Conservation (phyloP, 1,140 invertebrate genomes). For the Hydropsyche tenuis region DNA sequence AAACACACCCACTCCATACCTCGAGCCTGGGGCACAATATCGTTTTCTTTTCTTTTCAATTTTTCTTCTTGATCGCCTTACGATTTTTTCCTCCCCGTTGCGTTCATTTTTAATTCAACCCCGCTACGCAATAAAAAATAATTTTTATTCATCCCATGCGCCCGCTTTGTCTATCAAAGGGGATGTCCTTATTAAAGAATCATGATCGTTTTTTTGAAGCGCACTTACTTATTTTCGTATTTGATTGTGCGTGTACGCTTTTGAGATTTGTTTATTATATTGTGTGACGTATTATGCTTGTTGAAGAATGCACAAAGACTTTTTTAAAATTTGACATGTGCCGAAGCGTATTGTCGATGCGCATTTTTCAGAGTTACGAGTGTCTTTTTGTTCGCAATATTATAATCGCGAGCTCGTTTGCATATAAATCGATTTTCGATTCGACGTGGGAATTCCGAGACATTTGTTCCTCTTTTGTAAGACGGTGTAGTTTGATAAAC, state of each 20-base stretch:
- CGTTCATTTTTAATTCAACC: conserved; percentile 45
- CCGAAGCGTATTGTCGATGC: too few species aligned
- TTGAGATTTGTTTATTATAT: too few species aligned
- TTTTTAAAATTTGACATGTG: too few species aligned
- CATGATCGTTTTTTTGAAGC: conserved; percentile 34
- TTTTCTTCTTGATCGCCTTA: conserved; percentile 45
- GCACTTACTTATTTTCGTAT: conserved; percentile 1
- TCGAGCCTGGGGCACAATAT: conserved; percentile 39
- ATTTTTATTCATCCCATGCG: conserved; percentile 4
- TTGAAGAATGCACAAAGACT: too few species aligned
- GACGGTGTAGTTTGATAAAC: background rate
- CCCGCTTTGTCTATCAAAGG: conserved; percentile 41
- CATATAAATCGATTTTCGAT: background rate
- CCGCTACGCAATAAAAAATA: conserved; percentile 31
- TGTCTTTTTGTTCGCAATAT: too few species aligned
- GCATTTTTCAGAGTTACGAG: too few species aligned
- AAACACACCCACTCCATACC: conserved; percentile 43
- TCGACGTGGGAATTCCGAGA: background rate
- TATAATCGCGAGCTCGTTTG: too few species aligned
- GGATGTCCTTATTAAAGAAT: conserved; percentile 45
- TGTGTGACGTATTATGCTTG: too few species aligned
- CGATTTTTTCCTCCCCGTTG: conserved; percentile 36
- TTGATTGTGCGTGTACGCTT: too few species aligned
- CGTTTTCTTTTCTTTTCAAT: conserved; percentile 37
- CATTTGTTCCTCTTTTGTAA: conserved; percentile 20